These are phyloP conservation scores for Matsumurasca onukii DNA, from an alignment of 1,140 invertebrate genomes.

Conservation along the genomic window DNA sequence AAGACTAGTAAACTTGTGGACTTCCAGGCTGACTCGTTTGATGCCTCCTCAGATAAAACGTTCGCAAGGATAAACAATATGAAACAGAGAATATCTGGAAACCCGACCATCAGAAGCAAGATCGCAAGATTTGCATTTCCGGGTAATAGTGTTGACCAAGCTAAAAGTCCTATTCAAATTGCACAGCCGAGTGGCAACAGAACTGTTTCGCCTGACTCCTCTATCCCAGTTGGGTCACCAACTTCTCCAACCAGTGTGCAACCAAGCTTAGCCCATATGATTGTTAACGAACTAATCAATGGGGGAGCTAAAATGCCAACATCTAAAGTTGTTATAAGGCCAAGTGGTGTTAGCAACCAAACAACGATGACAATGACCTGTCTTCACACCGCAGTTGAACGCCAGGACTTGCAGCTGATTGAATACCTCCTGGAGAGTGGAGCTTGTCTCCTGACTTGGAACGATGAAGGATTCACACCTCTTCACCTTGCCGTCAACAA, in stretches of 20 bases:
- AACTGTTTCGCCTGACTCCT: neutral
- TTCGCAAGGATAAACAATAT: neutral
- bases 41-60: neutral
- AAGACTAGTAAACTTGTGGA: neutral
- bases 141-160: neutral
- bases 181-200: no score
- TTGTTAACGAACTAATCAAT: slow-evolving; percentile 17
- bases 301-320: slow-evolving; percentile 35
- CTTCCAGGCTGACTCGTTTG: neutral
- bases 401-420: slow-evolving; percentile 44
- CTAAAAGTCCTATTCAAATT: no score
- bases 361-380: slow-evolving; percentile 27
- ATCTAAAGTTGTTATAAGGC: slow-evolving; percentile 29
- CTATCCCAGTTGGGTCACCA: neutral
- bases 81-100: neutral
- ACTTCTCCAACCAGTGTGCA: neutral
- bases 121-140: neutral
- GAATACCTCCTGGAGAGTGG: slow-evolving; percentile 48
- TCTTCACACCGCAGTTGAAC: slow-evolving; percentile 35
- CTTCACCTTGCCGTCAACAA: slow-evolving; percentile 58
- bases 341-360: slow-evolving; percentile 28
- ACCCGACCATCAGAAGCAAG: no score
- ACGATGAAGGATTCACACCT: slow-evolving; percentile 58
- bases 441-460: slow-evolving; percentile 48
- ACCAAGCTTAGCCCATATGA: neutral